Conservation (phyloP, 2,797 vertebrate species). For the Euphonia xanthogaster region DNA sequence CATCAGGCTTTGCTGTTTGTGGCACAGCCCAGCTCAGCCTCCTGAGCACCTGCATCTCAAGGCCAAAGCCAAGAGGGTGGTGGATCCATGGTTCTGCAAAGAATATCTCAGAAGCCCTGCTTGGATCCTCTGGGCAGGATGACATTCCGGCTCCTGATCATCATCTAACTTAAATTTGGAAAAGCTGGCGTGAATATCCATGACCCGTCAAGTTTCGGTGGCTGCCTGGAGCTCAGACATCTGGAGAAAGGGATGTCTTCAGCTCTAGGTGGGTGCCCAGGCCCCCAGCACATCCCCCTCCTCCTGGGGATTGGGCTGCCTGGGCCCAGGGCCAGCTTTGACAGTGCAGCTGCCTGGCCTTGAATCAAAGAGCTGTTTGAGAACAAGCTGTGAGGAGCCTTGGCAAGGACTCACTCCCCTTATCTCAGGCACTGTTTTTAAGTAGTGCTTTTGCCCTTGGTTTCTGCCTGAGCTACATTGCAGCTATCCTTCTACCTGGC, state of each 20-base stretch:
- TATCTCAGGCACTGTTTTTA: background rate
- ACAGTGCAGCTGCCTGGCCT: slow-evolving; percentile 49
- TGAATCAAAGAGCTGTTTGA: slow-evolving; percentile 51
- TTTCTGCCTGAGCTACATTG: background rate
- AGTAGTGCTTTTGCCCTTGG: background rate
- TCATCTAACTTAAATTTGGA: background rate
- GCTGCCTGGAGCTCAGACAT: background rate
- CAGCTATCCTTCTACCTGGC: background rate
- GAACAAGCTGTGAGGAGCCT: slow-evolving; percentile 30
- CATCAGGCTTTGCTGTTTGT: background rate
- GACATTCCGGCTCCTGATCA: background rate
- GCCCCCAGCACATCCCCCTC: background rate
- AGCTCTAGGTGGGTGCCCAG: background rate
- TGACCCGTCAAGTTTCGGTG: background rate
- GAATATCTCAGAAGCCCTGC: background rate
- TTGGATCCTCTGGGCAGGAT: background rate
- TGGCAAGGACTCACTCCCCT: background rate
- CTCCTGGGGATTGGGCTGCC: background rate
- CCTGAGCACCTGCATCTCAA: background rate
- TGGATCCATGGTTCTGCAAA: background rate
- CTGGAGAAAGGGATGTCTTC: background rate
- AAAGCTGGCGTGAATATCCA: background rate
- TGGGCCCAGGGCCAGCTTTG: slow-evolving; percentile 30
- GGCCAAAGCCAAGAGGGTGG: background rate
- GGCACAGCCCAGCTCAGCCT: background rate